Base-by-base conservation (phyloP, 2,888 invertebrate species). In the Myopa tessellatipennis region DNA sequence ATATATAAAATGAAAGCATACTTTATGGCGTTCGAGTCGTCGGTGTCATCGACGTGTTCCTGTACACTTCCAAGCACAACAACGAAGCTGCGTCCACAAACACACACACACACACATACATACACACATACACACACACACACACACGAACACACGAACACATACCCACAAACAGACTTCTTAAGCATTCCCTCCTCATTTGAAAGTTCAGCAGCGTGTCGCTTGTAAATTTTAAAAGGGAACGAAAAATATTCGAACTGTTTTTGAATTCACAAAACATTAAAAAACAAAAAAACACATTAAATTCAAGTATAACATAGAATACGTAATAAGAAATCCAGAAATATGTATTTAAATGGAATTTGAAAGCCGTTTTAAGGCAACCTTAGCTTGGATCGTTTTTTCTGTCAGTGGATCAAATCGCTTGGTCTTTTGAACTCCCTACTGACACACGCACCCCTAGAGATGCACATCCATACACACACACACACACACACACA, bases 401-500 rank as follows among this genome's bases (percentile, higher is more conserved):
- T 26, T 26, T 26, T 26, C 26, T 26, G 2, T 26, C 26, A 26
- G 26, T 26, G 26, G 52, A 52, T 8, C 14, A 12, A 68, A 68
- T 10, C 68, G 16, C 40, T 40, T 68, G 45, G n/a, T n/a, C n/a
- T n/a, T n/a, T n/a, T n/a, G n/a, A n/a, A n/a, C n/a, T n/a, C n/a
- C n/a, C n/a, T n/a, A n/a, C n/a, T n/a, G n/a, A n/a, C n/a, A n/a
- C n/a, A n/a, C n/a, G n/a, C n/a, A n/a, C n/a, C n/a, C 36, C 36
- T 38, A 38, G n/a, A 40, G 4, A 18, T 3, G 34, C 71, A 60
- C 38, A 60, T 8, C 10, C 34, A 52, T 50, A 18, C 5, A 69
- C 68, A 55, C 58, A 38, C 40, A 67, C 8, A 60, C 58, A 71
- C 38, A 67, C 67, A 67, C n/a, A 18, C 40, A 14, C 16, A 12